Evolutionary conservation across 1,140 invertebrate species (phyloP), one percentile per base, ranked within the genome.

Genomic region (Thrips palmi): DNA sequence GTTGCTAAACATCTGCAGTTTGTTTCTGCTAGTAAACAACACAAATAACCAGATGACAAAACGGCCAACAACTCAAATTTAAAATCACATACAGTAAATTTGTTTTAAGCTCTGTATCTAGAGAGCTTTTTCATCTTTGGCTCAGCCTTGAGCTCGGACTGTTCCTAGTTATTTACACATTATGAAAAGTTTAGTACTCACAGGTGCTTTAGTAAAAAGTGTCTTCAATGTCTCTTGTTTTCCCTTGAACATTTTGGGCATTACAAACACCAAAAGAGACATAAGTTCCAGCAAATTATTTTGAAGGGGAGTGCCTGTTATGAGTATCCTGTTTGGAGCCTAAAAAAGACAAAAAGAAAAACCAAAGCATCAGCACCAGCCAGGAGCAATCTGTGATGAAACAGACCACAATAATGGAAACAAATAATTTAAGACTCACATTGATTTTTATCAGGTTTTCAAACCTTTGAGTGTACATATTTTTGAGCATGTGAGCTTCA

Each of bases 401-500:
- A n/a, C n/a, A n/a, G n/a, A n/a, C n/a, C n/a, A 33, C 31, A 40
- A 37, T 35, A 40, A 27, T 32, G 30, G 24, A 23, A 24, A 38
- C 19, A 11, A 37, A 23, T 23, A 43, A 32, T 21, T 25, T 4
- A 14, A 22, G 20, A 52, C 52, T 53, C 59, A 83, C 82, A 53
- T 79, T 84, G 29, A 96, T 83, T 49, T 76, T 77, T 47, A 91
- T 77, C 10, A 97, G 63, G 55, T 83, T 80, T 48, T 86, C 74
- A 51, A 89, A 97, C 49, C 91, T 64, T 42, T 79, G 70, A 4
- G 88, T 88, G 24, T 76, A 74, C 86, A 96, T 96, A 56, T 96
- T 97, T 57, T 97, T 96, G 5, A 97, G 59, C 86, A 96, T 92
- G 50, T 97, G 92, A 1, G 88, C 92, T 57, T 97, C 92, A 58